Evolutionary conservation across 2,113 vertebrate species (phyloP).

Genomic region (Heptranchias perlo): DNA sequence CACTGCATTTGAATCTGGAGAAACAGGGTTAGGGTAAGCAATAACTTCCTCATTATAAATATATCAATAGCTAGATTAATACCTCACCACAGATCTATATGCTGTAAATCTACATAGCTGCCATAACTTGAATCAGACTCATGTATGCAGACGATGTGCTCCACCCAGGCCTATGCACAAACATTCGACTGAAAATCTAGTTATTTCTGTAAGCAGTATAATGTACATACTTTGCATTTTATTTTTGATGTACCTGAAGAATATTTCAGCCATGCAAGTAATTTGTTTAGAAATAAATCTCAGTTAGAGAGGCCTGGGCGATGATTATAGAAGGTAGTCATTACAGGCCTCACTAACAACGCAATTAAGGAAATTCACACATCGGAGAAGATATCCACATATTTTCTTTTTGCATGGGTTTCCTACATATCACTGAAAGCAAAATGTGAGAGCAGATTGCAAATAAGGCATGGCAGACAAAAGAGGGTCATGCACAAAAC

Average conservation of each 20-base stretch:
- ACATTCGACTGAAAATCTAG: neutral
- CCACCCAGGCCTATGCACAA: neutral
- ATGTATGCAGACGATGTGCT: neutral
- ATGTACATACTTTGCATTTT: neutral
- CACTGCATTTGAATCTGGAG: neutral
- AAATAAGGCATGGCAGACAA: neutral
- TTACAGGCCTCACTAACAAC: neutral
- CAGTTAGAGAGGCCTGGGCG: neutral
- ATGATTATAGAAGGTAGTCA: neutral
- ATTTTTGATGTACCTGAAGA: neutral
- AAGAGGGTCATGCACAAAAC: neutral
- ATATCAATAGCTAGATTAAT: neutral
- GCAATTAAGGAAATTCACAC: neutral
- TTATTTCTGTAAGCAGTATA: neutral
- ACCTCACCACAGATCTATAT: neutral
- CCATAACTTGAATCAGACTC: neutral
- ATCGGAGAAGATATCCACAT: neutral
- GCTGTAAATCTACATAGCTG: neutral
- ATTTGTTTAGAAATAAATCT: neutral
- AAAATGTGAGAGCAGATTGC: neutral
- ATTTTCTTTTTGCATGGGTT: neutral
- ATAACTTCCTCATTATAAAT: neutral
- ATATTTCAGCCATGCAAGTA: neutral
- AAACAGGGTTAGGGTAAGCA: neutral
- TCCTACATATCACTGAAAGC: neutral